Evolutionary conservation across 2,888 invertebrate species (phyloP).

Genomic region (Uropetala carovei): DNA sequence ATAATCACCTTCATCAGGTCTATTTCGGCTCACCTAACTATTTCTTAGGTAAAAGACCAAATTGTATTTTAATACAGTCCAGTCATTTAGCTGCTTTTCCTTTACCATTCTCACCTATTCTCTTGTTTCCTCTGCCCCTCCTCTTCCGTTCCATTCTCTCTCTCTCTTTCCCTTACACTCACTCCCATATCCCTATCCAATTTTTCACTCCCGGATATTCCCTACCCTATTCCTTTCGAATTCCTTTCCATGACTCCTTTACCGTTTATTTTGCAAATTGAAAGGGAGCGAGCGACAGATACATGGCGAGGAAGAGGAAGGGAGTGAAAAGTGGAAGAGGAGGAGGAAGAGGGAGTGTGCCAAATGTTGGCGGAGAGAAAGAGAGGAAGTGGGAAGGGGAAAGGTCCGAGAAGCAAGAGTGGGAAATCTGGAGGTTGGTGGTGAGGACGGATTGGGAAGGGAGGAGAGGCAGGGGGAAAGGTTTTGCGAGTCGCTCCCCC

Average conservation of each 20-base stretch:
- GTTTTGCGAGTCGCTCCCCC: not conserved
- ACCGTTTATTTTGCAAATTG: constrained; percentile 45
- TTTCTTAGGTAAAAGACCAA: too few species aligned
- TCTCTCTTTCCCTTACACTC: not conserved
- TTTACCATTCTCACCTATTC: not conserved
- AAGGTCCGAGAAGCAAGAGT: not conserved
- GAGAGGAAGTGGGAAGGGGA: not conserved
- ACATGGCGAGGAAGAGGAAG: not conserved
- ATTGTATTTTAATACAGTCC: too few species aligned
- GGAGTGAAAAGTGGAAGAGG: constrained; percentile 6
- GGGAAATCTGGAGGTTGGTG: not conserved
- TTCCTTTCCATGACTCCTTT: not conserved
- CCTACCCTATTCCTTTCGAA: not conserved
- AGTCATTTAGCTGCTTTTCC: not conserved
- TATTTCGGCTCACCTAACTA: too few species aligned
- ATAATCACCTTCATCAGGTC: too few species aligned
- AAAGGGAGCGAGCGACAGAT: constrained; percentile 40
- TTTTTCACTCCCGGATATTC: not conserved
- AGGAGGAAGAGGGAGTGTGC: not conserved
- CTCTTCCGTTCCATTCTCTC: not conserved
- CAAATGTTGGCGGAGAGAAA: not conserved
- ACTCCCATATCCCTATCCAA: constrained; percentile 2
- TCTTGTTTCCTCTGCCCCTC: not conserved
- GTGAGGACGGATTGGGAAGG: not conserved
- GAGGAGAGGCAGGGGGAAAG: not conserved